Percentiles rank a stretch among this genome's conserved stretches.
Evolutionary conservation across 2,113 vertebrate genomes (phyloP).

Genomic region (Scalopus aquaticus): DNA sequence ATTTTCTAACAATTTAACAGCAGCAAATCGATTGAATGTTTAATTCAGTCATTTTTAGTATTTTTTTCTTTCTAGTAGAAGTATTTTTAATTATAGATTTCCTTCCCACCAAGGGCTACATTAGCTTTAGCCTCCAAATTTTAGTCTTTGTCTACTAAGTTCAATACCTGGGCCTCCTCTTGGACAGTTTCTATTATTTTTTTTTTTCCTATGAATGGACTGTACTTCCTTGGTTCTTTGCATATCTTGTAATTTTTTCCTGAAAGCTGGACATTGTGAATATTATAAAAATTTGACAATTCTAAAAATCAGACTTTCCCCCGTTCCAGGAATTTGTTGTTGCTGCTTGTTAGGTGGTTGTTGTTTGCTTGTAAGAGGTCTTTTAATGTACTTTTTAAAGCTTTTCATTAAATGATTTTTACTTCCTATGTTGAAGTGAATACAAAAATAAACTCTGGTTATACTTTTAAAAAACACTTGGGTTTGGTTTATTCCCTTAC

Average conservation of each 20-base stretch:
- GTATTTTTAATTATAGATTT: slow-evolving; percentile 12
- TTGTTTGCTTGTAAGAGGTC: not conserved
- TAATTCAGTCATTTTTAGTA: not conserved
- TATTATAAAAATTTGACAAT: not conserved
- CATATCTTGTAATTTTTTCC: not conserved
- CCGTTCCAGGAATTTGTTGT: not conserved
- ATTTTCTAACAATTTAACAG: not conserved
- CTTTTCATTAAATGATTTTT: slow-evolving; percentile 51
- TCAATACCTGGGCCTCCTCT: not conserved
- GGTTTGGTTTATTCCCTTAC: not conserved
- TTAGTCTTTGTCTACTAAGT: not conserved
- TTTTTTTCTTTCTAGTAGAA: not conserved
- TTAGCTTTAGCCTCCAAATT: not conserved
- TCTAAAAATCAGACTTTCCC: not conserved
- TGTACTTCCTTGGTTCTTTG: not conserved
- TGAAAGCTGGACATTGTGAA: not conserved
- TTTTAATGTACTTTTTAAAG: not conserved
- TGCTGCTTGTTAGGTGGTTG: not conserved
- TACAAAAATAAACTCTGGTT: slow-evolving; percentile 33
- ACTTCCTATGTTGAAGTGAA: not conserved
- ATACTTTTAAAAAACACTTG: not conserved
- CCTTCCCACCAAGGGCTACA: not conserved
- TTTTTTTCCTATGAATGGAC: not conserved
- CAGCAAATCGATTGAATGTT: not conserved
- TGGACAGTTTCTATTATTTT: not conserved